Evolutionary conservation across 2,113 vertebrate genomes (phyloP), one percentile per base, ranked within the genome.

Genomic region (Uria aalge): DNA sequence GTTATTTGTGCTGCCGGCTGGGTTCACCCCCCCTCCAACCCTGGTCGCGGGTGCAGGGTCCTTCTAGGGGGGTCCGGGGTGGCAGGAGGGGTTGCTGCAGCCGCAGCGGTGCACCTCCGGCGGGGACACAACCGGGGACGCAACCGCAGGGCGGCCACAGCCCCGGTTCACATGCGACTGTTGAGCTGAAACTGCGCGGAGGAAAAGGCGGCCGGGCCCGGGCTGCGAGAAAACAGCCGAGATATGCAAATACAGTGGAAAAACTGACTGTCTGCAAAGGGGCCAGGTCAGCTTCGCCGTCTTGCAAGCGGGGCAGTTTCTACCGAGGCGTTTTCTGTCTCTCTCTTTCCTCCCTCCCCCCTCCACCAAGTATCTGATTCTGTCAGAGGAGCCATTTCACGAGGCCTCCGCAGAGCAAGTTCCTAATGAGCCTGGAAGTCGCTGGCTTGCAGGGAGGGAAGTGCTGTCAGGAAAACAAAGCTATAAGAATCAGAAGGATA

Each of bases 221-320:
- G 66, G 81, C 57, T 26, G 68, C 16, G 24, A 69, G 94, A 50
- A 5, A 47, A 26, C 91, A 95, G 97, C 96, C 93, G 92, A 75
- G 96, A 95, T 96, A 98, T 95, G 96, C 95, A 85, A 97, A 96
- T 57, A 73, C 72, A 32, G 96, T 96, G 98, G 98, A 98, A 98
- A 98, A 96, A 96, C 85, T 97, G 96, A 91, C 40, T 7, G 67
- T 11, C 53, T 73, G 90, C 52, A 0, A 27, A 11, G 87, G 55
- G 64, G 57, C 78, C 5, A 7, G 47, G 5, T 29, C 74, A 10
- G 82, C 73, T 30, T 17, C 3, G 22, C 66, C 41, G 12, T 1
- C 80, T 15, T 8, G 41, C 75, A 63, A 67, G 71, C 7, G 1
- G 68, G 55, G 17, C 64, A 11, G 34, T 48, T 53, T 20, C 72